Percentiles rank a stretch among this genome's conserved stretches.
These are phyloP conservation scores for Pavo muticus DNA, from an alignment of 2,113 vertebrate species.

Conservation along the genomic window DNA sequence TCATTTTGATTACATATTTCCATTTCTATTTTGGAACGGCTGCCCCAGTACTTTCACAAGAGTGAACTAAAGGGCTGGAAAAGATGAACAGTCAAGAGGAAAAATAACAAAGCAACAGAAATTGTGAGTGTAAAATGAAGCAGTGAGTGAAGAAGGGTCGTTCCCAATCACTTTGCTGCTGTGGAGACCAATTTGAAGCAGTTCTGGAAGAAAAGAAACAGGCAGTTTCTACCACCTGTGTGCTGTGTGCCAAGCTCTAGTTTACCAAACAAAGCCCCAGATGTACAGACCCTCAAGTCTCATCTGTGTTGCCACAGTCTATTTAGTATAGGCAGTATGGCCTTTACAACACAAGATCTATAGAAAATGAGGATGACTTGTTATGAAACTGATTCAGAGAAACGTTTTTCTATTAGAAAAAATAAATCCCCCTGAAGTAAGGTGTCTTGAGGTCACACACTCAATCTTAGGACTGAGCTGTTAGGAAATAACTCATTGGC, in stretches of 20 bases:
- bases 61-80: slow-evolving; percentile 12
- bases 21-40: slow-evolving; percentile 16
- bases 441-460: background rate
- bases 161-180: background rate
- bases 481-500: background rate
- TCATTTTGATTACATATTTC: slow-evolving; percentile 48
- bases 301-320: background rate
- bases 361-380: background rate
- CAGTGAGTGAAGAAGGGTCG: background rate
- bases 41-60: slow-evolving; percentile 22
- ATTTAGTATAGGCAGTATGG: background rate
- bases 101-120: slow-evolving; percentile 43
- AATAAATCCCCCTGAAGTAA: background rate
- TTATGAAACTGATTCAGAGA: background rate
- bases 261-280: background rate
- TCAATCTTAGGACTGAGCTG: background rate
- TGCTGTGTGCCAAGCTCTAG: background rate
- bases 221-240: background rate
- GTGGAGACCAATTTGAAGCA: background rate
- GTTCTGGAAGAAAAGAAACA: background rate
- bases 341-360: background rate
- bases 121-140: background rate
- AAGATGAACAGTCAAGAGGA: slow-evolving; percentile 10
- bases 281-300: background rate
- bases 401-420: background rate